These are phyloP conservation scores for Chironex yamaguchii DNA, from an alignment of 30 jellyfish, hydroid and myxozoan species.

Conservation along the genomic window DNA sequence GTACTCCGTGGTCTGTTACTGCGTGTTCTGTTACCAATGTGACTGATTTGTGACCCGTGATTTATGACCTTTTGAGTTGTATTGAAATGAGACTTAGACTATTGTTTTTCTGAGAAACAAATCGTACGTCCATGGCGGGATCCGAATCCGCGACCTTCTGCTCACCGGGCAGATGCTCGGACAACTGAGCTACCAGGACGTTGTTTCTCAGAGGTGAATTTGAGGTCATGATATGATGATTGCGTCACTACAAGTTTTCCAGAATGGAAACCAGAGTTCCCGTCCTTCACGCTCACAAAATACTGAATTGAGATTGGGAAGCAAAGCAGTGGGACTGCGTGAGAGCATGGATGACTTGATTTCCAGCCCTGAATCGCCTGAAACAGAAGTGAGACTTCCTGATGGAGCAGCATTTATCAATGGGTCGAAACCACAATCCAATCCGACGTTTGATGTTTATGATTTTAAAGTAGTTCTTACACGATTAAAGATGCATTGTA, in stretches of 20 bases:
- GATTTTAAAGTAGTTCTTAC: slow-evolving; percentile 24
- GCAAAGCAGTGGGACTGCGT: slow-evolving; percentile 41
- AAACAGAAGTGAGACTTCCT: slow-evolving; percentile 40
- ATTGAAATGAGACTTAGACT: too few relatives aligned
- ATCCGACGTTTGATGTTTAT: slow-evolving; percentile 39
- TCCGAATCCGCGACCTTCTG: too few relatives aligned
- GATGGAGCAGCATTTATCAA: slow-evolving; percentile 83
- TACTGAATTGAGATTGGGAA: slow-evolving; percentile 41
- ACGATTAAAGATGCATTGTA: slow-evolving; percentile 23
- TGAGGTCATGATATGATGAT: too few relatives aligned
- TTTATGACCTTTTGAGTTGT: too few relatives aligned
- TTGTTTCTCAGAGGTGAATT: too few relatives aligned
- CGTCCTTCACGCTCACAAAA: slow-evolving; percentile 66
- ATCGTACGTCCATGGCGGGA: too few relatives aligned
- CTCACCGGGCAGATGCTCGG: too few relatives aligned
- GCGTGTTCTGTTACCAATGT: too few relatives aligned
- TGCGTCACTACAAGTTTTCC: slow-evolving; percentile 64
- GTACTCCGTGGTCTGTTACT: too few relatives aligned
- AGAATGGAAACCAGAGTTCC: slow-evolving; percentile 61
- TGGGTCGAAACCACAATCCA: slow-evolving; percentile 12
- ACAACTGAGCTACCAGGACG: too few relatives aligned
- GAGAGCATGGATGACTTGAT: slow-evolving; percentile 36
- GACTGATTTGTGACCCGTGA: too few relatives aligned
- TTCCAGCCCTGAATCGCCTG: slow-evolving; percentile 34
- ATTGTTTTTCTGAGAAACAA: too few relatives aligned